Percentiles rank a stretch among this genome's conserved stretches.
phyloP scores from a whole-genome alignment of 2,113 vertebrate genomes.

The Pholis gunnellus region DNA sequence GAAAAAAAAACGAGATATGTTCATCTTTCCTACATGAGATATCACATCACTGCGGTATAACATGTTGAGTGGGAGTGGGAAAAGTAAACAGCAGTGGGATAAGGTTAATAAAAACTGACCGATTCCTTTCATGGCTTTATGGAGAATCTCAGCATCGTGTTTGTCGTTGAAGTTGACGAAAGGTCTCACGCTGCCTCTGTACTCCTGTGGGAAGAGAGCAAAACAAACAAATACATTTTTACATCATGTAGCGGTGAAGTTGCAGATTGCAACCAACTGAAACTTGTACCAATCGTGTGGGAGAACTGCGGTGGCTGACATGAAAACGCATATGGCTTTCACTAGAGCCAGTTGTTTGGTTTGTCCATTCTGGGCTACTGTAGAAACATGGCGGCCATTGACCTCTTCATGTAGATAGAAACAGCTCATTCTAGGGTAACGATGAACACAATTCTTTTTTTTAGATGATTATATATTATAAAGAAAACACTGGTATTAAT shows the following conservation, averaged over 20 bases:
- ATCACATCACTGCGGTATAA: neutral
- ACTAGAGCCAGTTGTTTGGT: neutral
- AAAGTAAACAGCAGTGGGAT: neutral
- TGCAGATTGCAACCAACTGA: neutral
- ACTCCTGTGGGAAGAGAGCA: conserved; percentile 70
- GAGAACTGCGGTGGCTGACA: neutral
- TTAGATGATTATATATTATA: neutral
- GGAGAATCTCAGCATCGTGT: conserved; percentile 91
- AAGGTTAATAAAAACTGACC: conserved; percentile 79
- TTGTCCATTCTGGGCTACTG: neutral
- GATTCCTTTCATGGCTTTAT: conserved; percentile 96
- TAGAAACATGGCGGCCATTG: neutral
- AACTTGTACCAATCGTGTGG: neutral
- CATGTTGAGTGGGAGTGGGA: neutral
- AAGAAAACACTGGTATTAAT: neutral
- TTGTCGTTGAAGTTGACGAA: conserved; percentile 90
- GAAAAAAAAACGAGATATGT: neutral
- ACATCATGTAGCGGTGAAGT: neutral
- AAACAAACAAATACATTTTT: neutral
- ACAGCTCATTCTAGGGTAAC: neutral
- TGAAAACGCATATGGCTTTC: neutral
- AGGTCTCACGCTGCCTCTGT: conserved; percentile 88
- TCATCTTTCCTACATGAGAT: neutral
- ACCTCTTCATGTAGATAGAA: neutral
- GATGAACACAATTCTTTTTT: neutral